phyloP scores from a whole-genome alignment of 1,140 invertebrate species.

The Bombus confusus region DNA sequence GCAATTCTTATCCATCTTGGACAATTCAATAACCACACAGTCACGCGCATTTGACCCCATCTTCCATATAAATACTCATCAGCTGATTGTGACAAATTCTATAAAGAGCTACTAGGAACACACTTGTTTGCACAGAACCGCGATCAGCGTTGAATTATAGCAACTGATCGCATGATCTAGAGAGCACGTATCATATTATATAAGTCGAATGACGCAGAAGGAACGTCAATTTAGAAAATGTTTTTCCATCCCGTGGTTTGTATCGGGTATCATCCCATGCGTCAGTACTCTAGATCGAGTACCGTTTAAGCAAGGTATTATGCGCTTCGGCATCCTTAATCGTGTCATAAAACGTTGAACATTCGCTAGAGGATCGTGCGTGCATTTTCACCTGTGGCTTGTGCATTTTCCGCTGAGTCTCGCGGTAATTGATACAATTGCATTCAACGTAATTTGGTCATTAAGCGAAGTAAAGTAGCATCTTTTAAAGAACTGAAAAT shows the following conservation, averaged over 20 bases:
- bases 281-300: constrained; percentile 7
- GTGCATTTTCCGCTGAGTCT: not conserved
- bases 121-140: not conserved
- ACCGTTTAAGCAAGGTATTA: not conserved
- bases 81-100: not conserved
- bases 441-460: not conserved
- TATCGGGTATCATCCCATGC: not conserved
- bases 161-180: constrained; percentile 35
- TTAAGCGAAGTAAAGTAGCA: not conserved
- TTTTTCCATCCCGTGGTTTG: not conserved
- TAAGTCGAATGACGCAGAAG: constrained; percentile 30
- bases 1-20: too few species aligned
- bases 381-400: not conserved
- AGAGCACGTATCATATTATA: constrained; percentile 4
- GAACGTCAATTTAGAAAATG: constrained; percentile 41
- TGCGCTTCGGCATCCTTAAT: not conserved
- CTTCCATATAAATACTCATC: not conserved
- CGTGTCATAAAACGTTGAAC: not conserved
- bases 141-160: constrained; percentile 38
- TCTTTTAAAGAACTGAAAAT: too few species aligned
- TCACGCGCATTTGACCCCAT: not conserved
- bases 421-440: constrained; percentile 8
- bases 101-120: not conserved
- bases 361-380: not conserved
- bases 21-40: not conserved